Base-by-base conservation (phyloP, 1,140 invertebrate species). In the Paracyclopina nana region DNA sequence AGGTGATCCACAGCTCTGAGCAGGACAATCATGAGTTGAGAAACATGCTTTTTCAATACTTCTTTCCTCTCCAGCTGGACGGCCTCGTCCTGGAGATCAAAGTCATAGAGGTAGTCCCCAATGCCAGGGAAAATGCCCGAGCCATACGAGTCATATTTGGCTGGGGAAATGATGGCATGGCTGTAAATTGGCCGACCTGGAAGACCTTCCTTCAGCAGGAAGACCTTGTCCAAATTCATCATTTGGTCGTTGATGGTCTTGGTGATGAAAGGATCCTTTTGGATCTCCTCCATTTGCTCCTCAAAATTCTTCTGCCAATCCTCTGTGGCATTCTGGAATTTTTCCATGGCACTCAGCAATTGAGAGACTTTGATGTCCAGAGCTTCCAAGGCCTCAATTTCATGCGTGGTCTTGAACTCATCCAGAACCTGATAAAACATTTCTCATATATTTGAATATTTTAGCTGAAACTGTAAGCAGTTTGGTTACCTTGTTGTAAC, bases 191-290 rank as follows among this genome's bases (percentile, higher is more conserved):
- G 46, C 25, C 53, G 30, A 16, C 28, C 26, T 11, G 66, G 66
- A 6, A 69, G 54, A 5, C 66, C 67, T 11, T 57, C 52, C 4
- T 59, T 60, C 52, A 66, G 61, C 5, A 68, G 54, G 53, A 70
- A 70, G 9, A 62, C 60, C 55, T 64, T 59, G 54, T 70, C 67
- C n/a, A 70, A 45, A n/a, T 65, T 50, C 52, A 68, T 59, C 30
- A 70, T 45, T 55, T 70, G 63, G 53, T 70, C 68, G 53, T 69
- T 70, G 1, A 69, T 57, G 42, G 56, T 50, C 24, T 66, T 57
- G 8, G 68, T 53, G 1, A 50, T 56, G 54, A 64, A 20, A 3
- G 42, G 42, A 24, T 25, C 24, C 24, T 18, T n/a, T 2, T 4
- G 2, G 5, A 18, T 18, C 2, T 14, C 24, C 14, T 44, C n/a